Percentiles rank a stretch among this genome's conserved stretches.
These are phyloP conservation scores for Tinea pellionella DNA, from an alignment of 2,888 invertebrate genomes.

Conservation along the genomic window DNA sequence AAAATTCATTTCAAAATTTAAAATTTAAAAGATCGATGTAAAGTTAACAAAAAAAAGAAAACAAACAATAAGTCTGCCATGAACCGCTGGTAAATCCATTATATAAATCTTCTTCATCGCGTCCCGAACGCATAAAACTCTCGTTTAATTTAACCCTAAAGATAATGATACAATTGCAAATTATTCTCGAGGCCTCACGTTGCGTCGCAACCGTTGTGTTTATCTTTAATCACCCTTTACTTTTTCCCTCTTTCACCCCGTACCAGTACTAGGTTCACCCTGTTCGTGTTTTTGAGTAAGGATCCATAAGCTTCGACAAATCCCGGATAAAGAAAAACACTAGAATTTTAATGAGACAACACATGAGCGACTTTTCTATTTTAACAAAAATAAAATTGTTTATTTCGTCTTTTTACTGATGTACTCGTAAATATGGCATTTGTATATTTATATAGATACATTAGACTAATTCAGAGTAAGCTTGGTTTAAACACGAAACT, in stretches of 20 bases:
- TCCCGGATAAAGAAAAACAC: slow-evolving; percentile 28
- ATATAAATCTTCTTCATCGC: slow-evolving; percentile 33
- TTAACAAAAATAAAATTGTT: background rate
- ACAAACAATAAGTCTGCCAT: slow-evolving; percentile 25
- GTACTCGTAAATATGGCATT: background rate
- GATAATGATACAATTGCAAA: slow-evolving; percentile 59
- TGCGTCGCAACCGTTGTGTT: slow-evolving; percentile 42
- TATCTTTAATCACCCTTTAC: slow-evolving; percentile 64
- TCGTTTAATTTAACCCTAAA: slow-evolving; percentile 43
- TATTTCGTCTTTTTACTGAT: background rate
- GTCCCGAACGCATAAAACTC: slow-evolving; percentile 37
- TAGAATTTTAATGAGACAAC: slow-evolving; percentile 12
- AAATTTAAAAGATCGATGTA: background rate
- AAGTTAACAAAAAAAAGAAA: slow-evolving; percentile 20
- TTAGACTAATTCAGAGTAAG: no score
- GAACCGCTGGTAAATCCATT: slow-evolving; percentile 17
- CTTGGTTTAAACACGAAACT: no score
- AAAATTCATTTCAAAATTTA: no score
- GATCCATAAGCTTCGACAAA: slow-evolving; percentile 47
- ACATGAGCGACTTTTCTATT: background rate
- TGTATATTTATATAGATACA: no score
- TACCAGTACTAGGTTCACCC: slow-evolving; percentile 27
- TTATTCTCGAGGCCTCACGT: slow-evolving; percentile 42
- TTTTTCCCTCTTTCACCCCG: slow-evolving; percentile 48
- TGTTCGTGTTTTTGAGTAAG: slow-evolving; percentile 32